A percentile compares a stretch with the other conserved stretches of the same genome.
phyloP scores from a whole-genome alignment of 2,797 vertebrate species.

The Cryptoblepharus egeriae region DNA sequence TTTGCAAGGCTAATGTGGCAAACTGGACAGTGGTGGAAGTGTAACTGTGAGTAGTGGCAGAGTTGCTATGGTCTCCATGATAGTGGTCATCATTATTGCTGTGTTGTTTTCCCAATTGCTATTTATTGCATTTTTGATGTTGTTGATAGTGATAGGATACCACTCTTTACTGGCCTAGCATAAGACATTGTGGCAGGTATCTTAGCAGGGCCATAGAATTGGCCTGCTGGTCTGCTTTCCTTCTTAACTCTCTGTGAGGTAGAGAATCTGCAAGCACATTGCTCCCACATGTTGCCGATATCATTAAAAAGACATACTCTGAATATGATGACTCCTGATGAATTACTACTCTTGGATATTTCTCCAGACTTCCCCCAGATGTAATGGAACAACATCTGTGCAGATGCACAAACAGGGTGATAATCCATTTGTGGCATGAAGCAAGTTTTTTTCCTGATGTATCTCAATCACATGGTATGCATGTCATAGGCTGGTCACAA shows the following conservation, averaged over 20 bases:
- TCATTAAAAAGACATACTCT: neutral
- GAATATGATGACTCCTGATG: neutral
- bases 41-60: neutral
- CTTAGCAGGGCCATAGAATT: neutral
- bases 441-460: conserved; percentile 8
- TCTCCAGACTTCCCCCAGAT: conserved; percentile 35
- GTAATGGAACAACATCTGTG: conserved; percentile 19
- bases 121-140: neutral
- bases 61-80: neutral
- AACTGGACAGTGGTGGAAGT: neutral
- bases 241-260: conserved; percentile 14
- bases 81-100: neutral
- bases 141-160: neutral
- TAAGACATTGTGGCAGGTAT: neutral
- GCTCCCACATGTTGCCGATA: conserved; percentile 20
- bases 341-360: conserved; percentile 24
- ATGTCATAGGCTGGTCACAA: conserved; percentile 1
- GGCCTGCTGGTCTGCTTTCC: neutral
- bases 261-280: conserved; percentile 2
- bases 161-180: neutral
- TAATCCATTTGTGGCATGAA: conserved; percentile 9
- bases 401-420: conserved; percentile 13
- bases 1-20: neutral
- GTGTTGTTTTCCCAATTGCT: neutral
- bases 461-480: neutral